Evolutionary conservation across 2,797 vertebrate genomes (phyloP), one percentile per base, ranked within the genome.

Genomic region (Oceanodroma leucorhoa): DNA sequence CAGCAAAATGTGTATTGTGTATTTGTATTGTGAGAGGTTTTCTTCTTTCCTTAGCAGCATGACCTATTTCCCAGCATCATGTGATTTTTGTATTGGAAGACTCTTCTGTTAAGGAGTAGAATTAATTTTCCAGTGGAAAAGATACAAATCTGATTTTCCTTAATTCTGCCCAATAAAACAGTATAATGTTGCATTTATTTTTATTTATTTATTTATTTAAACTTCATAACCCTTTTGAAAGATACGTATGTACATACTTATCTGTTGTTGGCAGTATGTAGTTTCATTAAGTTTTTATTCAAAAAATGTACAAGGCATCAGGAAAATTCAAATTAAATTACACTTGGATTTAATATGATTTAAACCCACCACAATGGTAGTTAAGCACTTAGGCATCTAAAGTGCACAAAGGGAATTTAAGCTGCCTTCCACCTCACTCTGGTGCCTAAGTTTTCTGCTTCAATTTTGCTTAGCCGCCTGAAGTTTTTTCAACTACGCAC

Each of bases 61-160:
- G 87, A 94, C 90, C 94, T 86, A 91, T 94, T 96, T 96, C 91
- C 77, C 91, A 91, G 72, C 53, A 81, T 58, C 94, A 90, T 32
- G 65, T 91, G 91, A 94, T 81, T 95, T 91, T 83, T 86, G 29
- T 85, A 90, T 83, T 65, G 61, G 76, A 94, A 90, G 76, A 88
- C 69, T 80, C 65, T 79, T 89, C 62, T 70, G 76, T 72, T 61
- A 83, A 91, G 89, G 85, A 71, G 17, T 36, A 91, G 72, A 88
- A 91, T 86, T 71, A 53, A 67, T 91, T 94, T 93, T 75, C 54
- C 54, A 72, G 57, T 20, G 50, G 53, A 71, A 83, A 94, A 81
- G 40, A 76, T 24, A 55, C 5, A 27, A 76, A 66, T 51, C 40
- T 69, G 46, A 27, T 70, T 91, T 76, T 70, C 18, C 48, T 76